Conservation (phyloP, 2,888 invertebrate genomes). For the Gnatocerus cornutus region DNA sequence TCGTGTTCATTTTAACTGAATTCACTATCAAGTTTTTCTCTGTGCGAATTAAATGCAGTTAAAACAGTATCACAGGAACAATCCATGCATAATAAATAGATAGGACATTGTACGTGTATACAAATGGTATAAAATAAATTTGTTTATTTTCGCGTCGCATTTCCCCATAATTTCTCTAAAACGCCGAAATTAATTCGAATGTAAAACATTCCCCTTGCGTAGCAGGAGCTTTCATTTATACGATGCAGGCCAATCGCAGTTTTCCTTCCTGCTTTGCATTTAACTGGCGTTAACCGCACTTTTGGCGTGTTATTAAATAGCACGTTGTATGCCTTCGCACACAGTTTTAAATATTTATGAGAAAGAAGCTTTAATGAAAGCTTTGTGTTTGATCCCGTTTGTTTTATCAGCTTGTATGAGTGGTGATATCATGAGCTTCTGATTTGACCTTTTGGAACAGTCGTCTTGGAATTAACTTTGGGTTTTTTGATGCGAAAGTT, state of each 20-base stretch:
- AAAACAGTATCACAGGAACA: constrained; percentile 22
- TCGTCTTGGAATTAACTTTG: constrained; percentile 11
- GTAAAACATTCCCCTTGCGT: constrained; percentile 4
- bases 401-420: constrained; percentile 32
- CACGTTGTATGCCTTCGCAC: constrained; percentile 19
- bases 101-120: background rate
- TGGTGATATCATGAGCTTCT: background rate
- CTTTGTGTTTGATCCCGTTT: constrained; percentile 35
- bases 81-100: constrained; percentile 16
- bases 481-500: constrained; percentile 18
- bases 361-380: constrained; percentile 41
- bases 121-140: constrained; percentile 4
- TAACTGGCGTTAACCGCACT: constrained; percentile 31
- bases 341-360: constrained; percentile 48
- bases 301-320: constrained; percentile 43
- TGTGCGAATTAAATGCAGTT: constrained; percentile 21
- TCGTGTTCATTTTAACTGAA: background rate
- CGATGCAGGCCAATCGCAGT: constrained; percentile 19
- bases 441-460: background rate
- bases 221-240: constrained; percentile 8
- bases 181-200: constrained; percentile 9
- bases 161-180: constrained; percentile 13
- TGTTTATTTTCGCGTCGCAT: constrained; percentile 10
- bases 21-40: background rate
- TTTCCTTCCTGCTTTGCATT: constrained; percentile 42